Conservation (phyloP, 2,888 invertebrate species). For the Caenorhabditis zanzibari region DNA sequence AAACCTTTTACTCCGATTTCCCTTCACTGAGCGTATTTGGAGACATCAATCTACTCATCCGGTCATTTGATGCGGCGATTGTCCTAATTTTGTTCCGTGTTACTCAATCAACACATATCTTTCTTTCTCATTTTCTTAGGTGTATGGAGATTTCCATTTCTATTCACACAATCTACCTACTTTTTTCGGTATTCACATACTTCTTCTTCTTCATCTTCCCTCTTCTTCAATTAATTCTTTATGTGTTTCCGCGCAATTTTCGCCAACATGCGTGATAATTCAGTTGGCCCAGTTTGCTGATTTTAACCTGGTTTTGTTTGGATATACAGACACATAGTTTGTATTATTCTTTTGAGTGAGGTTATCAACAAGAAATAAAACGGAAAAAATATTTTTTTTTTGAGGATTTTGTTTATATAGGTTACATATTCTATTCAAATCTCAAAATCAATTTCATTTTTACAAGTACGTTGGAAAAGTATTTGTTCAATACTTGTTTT, state of each 20-base stretch:
- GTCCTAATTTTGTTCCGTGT: slow-evolving; percentile 63
- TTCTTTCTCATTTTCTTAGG: not conserved
- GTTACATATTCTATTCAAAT: too few relatives aligned
- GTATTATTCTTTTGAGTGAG: too few relatives aligned
- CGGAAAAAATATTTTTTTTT: too few relatives aligned
- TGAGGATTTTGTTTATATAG: too few relatives aligned
- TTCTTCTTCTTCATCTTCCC: slow-evolving; percentile 16
- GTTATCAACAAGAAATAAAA: too few relatives aligned
- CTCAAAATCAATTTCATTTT: too few relatives aligned
- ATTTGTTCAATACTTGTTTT: too few relatives aligned
- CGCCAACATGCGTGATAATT: slow-evolving; percentile 48
- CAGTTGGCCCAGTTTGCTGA: slow-evolving; percentile 29
- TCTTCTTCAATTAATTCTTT: not conserved
- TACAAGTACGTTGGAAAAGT: too few relatives aligned
- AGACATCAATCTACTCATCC: slow-evolving; percentile 42
- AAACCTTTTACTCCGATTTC: not conserved
- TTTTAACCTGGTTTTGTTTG: not conserved
- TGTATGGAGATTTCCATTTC: slow-evolving; percentile 9
- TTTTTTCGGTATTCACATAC: slow-evolving; percentile 27
- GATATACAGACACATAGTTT: not conserved
- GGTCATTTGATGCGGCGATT: slow-evolving; percentile 53
- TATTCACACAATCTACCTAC: not conserved
- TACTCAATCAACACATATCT: slow-evolving; percentile 59
- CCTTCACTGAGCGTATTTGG: slow-evolving; percentile 26
- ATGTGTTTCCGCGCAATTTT: slow-evolving; percentile 28